Conservation (phyloP, 2,113 vertebrate genomes). For the Gobiocypris rarus region DNA sequence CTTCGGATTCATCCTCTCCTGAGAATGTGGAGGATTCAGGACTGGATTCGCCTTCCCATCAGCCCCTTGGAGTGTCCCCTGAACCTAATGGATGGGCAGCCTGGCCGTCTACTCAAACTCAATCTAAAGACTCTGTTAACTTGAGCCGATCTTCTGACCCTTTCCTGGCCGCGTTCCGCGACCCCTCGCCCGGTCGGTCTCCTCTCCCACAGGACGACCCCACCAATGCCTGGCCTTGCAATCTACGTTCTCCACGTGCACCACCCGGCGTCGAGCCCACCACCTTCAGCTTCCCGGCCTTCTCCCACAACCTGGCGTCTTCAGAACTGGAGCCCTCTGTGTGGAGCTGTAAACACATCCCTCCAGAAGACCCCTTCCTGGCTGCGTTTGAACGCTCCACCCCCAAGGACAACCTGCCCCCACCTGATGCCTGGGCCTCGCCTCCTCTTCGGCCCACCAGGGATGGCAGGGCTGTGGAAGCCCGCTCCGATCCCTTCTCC, state of each 20-base stretch:
- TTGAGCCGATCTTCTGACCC: slow-evolving; percentile 63
- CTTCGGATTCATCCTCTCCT: slow-evolving; percentile 90
- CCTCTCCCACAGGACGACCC: slow-evolving; percentile 57
- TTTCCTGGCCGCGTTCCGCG: slow-evolving; percentile 70
- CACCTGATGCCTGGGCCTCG: slow-evolving; percentile 56
- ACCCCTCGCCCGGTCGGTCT: slow-evolving; percentile 67
- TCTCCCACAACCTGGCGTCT: slow-evolving; percentile 65
- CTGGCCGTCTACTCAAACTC: slow-evolving; percentile 73
- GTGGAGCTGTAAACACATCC: slow-evolving; percentile 78
- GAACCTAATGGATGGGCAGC: slow-evolving; percentile 86
- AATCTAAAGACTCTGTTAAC: slow-evolving; percentile 68
- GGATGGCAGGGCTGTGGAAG: slow-evolving; percentile 60
- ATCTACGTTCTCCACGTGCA: slow-evolving; percentile 49
- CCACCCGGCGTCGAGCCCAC: slow-evolving; percentile 60
- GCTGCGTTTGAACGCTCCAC: slow-evolving; percentile 66
- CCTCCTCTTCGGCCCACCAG: slow-evolving; percentile 58
- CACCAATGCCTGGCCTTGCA: slow-evolving; percentile 54
- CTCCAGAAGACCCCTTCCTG: slow-evolving; percentile 75
- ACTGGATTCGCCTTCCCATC: slow-evolving; percentile 89
- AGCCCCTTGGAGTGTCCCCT: slow-evolving; percentile 83
- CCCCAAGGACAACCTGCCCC: slow-evolving; percentile 54
- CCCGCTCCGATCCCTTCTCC: slow-evolving; percentile 68
- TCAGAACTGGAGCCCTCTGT: slow-evolving; percentile 67
- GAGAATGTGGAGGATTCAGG: slow-evolving; percentile 93
- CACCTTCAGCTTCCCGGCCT: slow-evolving; percentile 66